Evolutionary conservation across 2,888 invertebrate species (phyloP).

Genomic region (Lordiphosa andalusiaca): DNA sequence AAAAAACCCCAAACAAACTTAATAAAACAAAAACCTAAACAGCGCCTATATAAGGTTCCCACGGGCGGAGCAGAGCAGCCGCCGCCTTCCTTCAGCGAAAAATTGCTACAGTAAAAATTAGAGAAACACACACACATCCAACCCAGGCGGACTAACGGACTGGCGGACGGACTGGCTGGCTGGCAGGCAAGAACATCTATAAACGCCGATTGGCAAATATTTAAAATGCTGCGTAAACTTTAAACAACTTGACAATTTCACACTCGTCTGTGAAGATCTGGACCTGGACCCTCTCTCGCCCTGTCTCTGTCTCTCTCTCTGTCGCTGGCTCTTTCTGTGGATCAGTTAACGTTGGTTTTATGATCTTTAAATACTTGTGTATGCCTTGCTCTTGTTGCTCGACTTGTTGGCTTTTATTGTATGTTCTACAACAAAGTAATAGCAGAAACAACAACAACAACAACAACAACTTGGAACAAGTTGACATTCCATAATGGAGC

Average conservation of each 20-base stretch:
- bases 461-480: slow-evolving; percentile 19
- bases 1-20: slow-evolving; percentile 13
- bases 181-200: slow-evolving; percentile 54
- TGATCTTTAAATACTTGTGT: slow-evolving; percentile 66
- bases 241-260: slow-evolving; percentile 75
- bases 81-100: slow-evolving; percentile 23
- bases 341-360: slow-evolving; percentile 60
- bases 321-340: slow-evolving; percentile 24
- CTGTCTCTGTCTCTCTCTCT: slow-evolving; percentile 4
- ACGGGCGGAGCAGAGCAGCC: slow-evolving; percentile 42
- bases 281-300: slow-evolving; percentile 5
- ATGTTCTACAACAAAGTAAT: slow-evolving; percentile 72
- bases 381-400: slow-evolving; percentile 45
- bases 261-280: slow-evolving; percentile 68
- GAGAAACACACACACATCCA: slow-evolving; percentile 26
- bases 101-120: slow-evolving; percentile 54
- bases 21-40: slow-evolving; percentile 10
- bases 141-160: slow-evolving; percentile 18
- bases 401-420: slow-evolving; percentile 65
- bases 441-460: slow-evolving; percentile 41
- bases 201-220: slow-evolving; percentile 73
- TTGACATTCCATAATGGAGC: slow-evolving; percentile 55
- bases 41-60: slow-evolving; percentile 59
- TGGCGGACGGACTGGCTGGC: slow-evolving; percentile 15
- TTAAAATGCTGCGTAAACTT: slow-evolving; percentile 74